Evolutionary conservation across 2,113 vertebrate genomes (phyloP).

Genomic region (Corythornis vintsioides): DNA sequence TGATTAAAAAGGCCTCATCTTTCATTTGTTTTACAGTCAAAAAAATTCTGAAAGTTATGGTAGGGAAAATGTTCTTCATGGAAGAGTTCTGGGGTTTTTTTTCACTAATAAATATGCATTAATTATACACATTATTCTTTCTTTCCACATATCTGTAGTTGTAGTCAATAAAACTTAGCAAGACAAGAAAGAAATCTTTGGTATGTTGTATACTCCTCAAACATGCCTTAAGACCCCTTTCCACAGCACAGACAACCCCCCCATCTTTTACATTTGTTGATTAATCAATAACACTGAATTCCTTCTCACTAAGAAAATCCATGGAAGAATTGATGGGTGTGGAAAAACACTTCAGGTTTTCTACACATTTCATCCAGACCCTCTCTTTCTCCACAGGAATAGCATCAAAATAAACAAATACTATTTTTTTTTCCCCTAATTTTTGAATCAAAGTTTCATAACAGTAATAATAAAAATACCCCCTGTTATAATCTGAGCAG

Average conservation of each 20-base stretch:
- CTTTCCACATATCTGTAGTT: background rate
- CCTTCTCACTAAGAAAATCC: background rate
- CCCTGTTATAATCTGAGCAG: background rate
- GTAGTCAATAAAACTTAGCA: background rate
- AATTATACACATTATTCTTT: background rate
- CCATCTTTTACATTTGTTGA: background rate
- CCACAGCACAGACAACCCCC: background rate
- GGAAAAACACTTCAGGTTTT: background rate
- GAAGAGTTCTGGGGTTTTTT: background rate
- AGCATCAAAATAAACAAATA: background rate
- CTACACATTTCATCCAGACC: background rate
- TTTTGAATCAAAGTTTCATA: background rate
- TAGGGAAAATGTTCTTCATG: constrained; percentile 4
- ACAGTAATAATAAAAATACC: background rate
- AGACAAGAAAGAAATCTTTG: background rate
- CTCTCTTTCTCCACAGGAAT: background rate
- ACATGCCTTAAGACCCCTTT: background rate
- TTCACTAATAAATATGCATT: background rate
- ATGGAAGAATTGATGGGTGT: background rate
- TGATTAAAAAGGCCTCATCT: background rate
- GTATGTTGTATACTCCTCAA: background rate
- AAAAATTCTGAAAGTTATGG: background rate
- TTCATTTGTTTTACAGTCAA: background rate
- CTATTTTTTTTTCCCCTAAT: background rate
- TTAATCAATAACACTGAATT: constrained; percentile 9